Evolutionary conservation across 2,113 vertebrate genomes (phyloP).

Genomic region (Zootoca vivipara): DNA sequence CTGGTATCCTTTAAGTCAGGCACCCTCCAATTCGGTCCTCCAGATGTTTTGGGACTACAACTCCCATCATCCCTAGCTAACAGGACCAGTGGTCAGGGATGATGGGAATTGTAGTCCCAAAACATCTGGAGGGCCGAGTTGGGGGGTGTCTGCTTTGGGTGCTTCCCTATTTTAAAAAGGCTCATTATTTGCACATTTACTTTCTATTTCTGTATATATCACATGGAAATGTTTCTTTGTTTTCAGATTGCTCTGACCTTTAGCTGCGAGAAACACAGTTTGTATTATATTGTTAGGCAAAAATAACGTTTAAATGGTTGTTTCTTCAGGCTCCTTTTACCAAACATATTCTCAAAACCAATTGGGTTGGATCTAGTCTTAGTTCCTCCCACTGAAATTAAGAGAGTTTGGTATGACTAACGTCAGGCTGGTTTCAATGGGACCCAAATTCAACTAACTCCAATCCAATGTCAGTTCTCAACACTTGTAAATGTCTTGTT

Average conservation of each 20-base stretch:
- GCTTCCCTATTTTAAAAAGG: background rate
- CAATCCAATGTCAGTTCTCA: background rate
- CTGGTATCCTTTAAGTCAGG: no score
- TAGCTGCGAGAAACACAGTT: background rate
- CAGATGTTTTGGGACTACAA: no score
- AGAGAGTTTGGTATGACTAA: background rate
- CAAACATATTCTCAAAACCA: background rate
- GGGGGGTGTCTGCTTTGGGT: no score
- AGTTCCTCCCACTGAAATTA: background rate
- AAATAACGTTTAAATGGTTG: background rate
- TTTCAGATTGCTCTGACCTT: background rate
- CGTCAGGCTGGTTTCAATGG: background rate
- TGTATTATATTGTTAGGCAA: background rate
- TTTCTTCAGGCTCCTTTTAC: background rate
- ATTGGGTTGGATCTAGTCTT: background rate
- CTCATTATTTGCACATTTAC: background rate
- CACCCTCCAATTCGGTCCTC: no score
- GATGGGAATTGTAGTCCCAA: no score
- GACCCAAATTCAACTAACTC: background rate
- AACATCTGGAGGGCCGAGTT: no score
- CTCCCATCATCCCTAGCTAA: no score
- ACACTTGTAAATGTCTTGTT: background rate
- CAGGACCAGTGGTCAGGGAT: no score
- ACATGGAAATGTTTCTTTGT: background rate
- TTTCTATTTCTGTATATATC: background rate